These are phyloP conservation scores for Hylaea fasciaria DNA, from an alignment of 2,888 invertebrate genomes.

Conservation along the genomic window DNA sequence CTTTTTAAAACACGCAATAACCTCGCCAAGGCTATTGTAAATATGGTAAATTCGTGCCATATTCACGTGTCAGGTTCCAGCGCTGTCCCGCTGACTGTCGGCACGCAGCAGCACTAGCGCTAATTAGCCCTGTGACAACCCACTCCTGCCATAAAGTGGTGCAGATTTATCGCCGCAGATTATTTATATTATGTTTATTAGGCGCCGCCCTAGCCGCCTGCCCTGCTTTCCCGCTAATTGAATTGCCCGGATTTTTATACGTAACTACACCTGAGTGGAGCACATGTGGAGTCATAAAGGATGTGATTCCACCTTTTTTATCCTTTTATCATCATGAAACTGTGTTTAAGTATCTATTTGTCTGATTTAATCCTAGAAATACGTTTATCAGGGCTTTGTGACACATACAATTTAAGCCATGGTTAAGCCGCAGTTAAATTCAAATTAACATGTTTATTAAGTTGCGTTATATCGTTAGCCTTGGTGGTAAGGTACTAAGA, in stretches of 20 bases:
- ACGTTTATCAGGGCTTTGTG: too few species aligned
- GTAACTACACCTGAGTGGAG: slow-evolving; percentile 67
- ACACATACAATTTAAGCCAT: too few species aligned
- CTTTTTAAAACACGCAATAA: too few species aligned
- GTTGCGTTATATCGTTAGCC: too few species aligned
- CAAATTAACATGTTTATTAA: too few species aligned
- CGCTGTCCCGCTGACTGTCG: slow-evolving; percentile 47
- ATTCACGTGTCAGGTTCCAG: slow-evolving; percentile 36
- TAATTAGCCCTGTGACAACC: slow-evolving; percentile 85
- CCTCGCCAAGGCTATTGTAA: not conserved
- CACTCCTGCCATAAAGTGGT: slow-evolving; percentile 84
- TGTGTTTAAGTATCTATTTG: too few species aligned
- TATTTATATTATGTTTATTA: slow-evolving; percentile 85
- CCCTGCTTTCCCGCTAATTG: slow-evolving; percentile 82
- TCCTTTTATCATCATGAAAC: too few species aligned
- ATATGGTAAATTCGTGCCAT: not conserved
- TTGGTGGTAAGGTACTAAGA: too few species aligned
- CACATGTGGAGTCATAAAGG: slow-evolving; percentile 1
- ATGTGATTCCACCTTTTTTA: not conserved
- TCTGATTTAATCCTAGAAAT: too few species aligned
- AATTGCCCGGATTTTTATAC: slow-evolving; percentile 82
- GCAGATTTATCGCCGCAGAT: slow-evolving; percentile 84
- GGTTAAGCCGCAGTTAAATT: too few species aligned
- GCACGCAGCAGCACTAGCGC: slow-evolving; percentile 72
- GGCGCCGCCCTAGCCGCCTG: slow-evolving; percentile 73